Conservation (phyloP, 2,888 invertebrate genomes). For the Dilophus febrilis region DNA sequence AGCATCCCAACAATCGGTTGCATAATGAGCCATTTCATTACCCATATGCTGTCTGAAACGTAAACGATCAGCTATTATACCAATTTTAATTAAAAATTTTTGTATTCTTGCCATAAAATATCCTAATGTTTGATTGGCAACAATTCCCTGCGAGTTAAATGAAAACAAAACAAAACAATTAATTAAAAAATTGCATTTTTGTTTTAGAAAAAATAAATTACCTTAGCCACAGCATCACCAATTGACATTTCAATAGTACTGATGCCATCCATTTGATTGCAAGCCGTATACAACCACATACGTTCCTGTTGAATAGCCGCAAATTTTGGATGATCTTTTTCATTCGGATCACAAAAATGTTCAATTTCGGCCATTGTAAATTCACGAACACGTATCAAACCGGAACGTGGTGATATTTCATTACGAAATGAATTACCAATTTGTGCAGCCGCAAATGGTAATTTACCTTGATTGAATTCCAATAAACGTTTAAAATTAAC, state of each 20-base stretch:
- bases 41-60: conserved; percentile 97
- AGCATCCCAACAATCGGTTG: conserved; percentile 99
- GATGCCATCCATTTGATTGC: conserved; percentile 95
- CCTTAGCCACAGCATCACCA: conserved; percentile 67
- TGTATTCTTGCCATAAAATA: conserved; percentile 96
- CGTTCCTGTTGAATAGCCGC: conserved; percentile 51
- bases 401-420: conserved; percentile 97
- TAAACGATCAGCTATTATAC: conserved; percentile 68
- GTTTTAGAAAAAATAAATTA: conserved; percentile 4
- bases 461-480: conserved; percentile 89
- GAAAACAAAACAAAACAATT: background rate
- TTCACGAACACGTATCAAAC: conserved; percentile 86
- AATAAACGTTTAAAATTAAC: conserved; percentile 96
- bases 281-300: conserved; percentile 81
- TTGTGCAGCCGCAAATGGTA: conserved; percentile 98
- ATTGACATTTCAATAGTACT: conserved; percentile 60
- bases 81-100: conserved; percentile 69
- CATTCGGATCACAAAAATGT: conserved; percentile 88
- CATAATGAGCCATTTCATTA: conserved; percentile 99
- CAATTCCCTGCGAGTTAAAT: conserved; percentile 43
- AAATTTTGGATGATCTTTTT: conserved; percentile 86
- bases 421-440: conserved; percentile 97
- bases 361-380: conserved; percentile 99
- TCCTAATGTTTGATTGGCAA: conserved; percentile 93
- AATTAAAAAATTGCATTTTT: too few relatives aligned